Conservation (phyloP, 2,797 vertebrate genomes). For the Corythornis leucogaster region DNA sequence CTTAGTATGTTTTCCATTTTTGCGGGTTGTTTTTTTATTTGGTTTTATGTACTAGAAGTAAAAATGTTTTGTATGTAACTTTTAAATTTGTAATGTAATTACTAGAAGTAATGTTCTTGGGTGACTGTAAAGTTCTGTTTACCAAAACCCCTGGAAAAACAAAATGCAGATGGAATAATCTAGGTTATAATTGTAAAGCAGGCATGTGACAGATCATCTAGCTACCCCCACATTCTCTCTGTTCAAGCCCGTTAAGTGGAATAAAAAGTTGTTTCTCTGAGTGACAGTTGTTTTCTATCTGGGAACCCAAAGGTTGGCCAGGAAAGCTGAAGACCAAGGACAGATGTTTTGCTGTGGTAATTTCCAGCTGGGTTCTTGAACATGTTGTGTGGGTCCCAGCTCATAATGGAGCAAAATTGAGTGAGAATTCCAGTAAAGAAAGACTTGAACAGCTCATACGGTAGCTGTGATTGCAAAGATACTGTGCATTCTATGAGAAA, state of each 20-base stretch:
- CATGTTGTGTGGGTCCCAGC: conserved; percentile 31
- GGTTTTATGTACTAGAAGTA: neutral
- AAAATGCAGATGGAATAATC: neutral
- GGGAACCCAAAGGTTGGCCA: neutral
- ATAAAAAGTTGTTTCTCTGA: neutral
- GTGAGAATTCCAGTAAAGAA: conserved; percentile 39
- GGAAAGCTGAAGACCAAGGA: neutral
- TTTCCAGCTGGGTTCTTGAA: conserved; percentile 57
- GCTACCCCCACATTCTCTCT: neutral
- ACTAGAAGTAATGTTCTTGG: neutral
- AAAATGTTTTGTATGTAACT: neutral
- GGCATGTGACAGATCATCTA: neutral
- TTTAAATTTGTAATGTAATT: too few relatives aligned
- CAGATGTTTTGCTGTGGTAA: conserved; percentile 12
- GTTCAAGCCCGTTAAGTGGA: neutral
- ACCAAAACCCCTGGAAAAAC: neutral
- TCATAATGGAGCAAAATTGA: conserved; percentile 53
- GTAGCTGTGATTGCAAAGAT: conserved; percentile 55
- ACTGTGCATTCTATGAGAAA: conserved; percentile 39
- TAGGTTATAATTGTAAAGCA: neutral
- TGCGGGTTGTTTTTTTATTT: neutral
- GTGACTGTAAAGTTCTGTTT: neutral
- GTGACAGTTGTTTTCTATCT: conserved; percentile 35
- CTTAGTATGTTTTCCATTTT: neutral
- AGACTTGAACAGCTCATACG: neutral